Evolutionary conservation across 1,140 invertebrate species (phyloP).

Genomic region (Eufriesea mexicana): DNA sequence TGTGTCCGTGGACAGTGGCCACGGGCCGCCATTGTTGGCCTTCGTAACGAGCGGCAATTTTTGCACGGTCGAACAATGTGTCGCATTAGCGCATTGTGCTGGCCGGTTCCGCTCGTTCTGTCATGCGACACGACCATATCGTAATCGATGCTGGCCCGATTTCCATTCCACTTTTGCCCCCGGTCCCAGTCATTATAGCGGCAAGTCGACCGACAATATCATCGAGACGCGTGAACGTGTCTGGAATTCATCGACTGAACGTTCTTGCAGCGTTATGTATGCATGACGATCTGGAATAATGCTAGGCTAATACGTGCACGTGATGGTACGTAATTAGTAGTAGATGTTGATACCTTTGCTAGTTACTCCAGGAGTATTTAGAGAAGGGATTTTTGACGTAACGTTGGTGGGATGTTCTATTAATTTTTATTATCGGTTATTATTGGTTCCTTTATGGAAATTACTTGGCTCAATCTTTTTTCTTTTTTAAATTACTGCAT

Average conservation of each 20-base stretch:
- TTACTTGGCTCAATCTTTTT: no score
- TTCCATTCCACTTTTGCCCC: constrained; percentile 62
- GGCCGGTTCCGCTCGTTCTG: constrained; percentile 33
- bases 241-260: neutral
- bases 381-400: no score
- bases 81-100: constrained; percentile 81
- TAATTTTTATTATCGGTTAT: no score
- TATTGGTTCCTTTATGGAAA: no score
- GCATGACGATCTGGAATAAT: neutral
- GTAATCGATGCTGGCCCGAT: constrained; percentile 63
- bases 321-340: neutral
- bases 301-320: neutral
- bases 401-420: no score
- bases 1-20: neutral
- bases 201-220: constrained; percentile 42
- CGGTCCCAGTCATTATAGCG: constrained; percentile 19
- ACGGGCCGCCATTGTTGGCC: constrained; percentile 66
- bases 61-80: constrained; percentile 80
- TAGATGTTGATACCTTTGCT: no score
- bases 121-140: constrained; percentile 61
- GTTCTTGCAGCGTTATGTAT: neutral
- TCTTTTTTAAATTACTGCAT: no score
- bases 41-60: constrained; percentile 81
- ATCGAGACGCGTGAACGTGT: constrained; percentile 34
- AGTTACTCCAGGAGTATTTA: no score